Base-by-base conservation (phyloP, 2,888 invertebrate genomes). In the Euplagia quadripunctaria region DNA sequence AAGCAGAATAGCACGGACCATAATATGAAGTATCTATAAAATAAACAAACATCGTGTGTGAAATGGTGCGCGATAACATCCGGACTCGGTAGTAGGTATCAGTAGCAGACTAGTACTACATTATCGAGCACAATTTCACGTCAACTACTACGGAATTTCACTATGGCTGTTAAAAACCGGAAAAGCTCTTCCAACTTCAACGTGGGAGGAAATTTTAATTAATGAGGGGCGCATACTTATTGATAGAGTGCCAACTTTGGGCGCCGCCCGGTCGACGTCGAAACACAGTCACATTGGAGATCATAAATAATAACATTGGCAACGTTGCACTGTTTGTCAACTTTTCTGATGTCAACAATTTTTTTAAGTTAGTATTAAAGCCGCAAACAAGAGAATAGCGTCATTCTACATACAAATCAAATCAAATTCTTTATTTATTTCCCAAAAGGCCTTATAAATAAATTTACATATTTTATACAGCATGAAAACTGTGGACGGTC, bases 171-270 rank as follows among this genome's bases (percentile, higher is more conserved):
- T 65, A 73, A 80, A 82, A 84, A 83, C 58, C 72, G 70, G 70
- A 46, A 74, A 31, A 84, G 84, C 78, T 87, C 84, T 81, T 78
- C 74, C 46, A 77, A 80, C 71, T 83, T 82, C 80, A 76, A 80
- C 78, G 80, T 78, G 79, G 80, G 71, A 78, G 73, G 79, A 85
- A 75, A 76, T 83, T 82, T 80, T 77, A 79, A 81, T 81, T 78
- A 83, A 82, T 75, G 72, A 81, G 72, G 82, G 77, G 71, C 79
- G 79, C 80, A 73, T 82, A 78, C 78, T 82, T 83, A 82, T 85
- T 86, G 85, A 88, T 76, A 78, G 75, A 70, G 80, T 89, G 88
- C 86, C 87, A 86, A 87, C 80, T 82, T 46, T 51, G 71, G 73
- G 82, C 86, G 84, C 82, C 84, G 77, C 76, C 51, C 31, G 63